Conservation (phyloP, 2,888 invertebrate species). For the Lottia gigantea region DNA sequence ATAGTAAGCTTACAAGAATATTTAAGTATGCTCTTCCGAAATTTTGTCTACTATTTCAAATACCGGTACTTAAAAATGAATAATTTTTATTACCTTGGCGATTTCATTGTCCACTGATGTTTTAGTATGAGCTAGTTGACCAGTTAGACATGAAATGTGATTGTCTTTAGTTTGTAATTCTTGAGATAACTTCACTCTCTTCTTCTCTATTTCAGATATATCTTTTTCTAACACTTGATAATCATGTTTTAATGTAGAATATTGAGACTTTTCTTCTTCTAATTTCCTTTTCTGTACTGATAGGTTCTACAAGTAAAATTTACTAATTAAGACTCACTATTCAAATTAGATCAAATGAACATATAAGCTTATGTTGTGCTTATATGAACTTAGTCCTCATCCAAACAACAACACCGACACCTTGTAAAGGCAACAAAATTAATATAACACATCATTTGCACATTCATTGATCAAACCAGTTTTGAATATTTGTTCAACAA, state of each 20-base stretch:
- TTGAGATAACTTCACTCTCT: constrained; percentile 47
- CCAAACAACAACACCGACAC: too few species aligned
- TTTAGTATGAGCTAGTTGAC: constrained; percentile 47
- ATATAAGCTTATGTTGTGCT: too few species aligned
- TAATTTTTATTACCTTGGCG: constrained; percentile 34
- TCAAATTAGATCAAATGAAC: too few species aligned
- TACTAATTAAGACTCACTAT: not conserved
- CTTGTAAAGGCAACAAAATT: too few species aligned
- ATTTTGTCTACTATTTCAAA: too few species aligned
- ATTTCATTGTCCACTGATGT: constrained; percentile 44
- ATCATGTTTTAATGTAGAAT: constrained; percentile 47
- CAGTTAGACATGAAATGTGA: constrained; percentile 46
- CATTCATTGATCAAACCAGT: too few species aligned
- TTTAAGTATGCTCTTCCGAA: too few species aligned
- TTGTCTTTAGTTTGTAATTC: constrained; percentile 55
- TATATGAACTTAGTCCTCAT: too few species aligned
- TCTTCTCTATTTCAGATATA: constrained; percentile 54
- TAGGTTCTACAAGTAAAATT: constrained; percentile 42
- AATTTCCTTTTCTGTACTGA: constrained; percentile 56
- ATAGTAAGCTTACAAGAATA: too few species aligned
- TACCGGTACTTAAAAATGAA: too few species aligned
- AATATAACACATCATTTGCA: too few species aligned
- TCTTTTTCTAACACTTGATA: constrained; percentile 50
- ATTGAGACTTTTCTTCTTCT: constrained; percentile 52
- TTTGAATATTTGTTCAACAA: too few species aligned